phyloP scores from a whole-genome alignment of 1,140 invertebrate genomes.

The Trichogramma pretiosum region DNA sequence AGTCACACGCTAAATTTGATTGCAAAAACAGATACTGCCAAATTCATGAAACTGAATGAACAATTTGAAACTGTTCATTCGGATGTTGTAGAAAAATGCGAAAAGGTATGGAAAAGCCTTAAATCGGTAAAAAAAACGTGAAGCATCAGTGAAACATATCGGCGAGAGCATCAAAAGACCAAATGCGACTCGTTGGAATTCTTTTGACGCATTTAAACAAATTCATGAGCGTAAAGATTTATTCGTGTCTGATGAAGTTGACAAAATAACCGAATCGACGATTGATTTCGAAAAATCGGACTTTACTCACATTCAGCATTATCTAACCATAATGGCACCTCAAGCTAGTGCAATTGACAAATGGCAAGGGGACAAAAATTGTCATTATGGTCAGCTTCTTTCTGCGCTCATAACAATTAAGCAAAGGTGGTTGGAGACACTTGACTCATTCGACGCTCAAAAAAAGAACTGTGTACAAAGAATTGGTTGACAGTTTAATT shows the following conservation, averaged over 20 bases:
- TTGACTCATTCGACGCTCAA: too few species aligned
- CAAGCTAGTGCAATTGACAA: constrained; percentile 5
- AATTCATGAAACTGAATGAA: background rate
- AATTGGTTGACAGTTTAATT: too few species aligned
- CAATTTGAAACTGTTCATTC: background rate
- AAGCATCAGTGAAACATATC: too few species aligned
- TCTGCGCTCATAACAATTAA: too few species aligned
- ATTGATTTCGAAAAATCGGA: constrained; percentile 2
- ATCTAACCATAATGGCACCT: background rate
- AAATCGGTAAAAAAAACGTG: background rate
- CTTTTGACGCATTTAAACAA: constrained; percentile 7
- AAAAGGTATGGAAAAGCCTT: constrained; percentile 7
- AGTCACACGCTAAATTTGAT: constrained; percentile 11
- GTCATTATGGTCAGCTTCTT: constrained; percentile 12
- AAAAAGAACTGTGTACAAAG: too few species aligned
- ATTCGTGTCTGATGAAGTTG: constrained; percentile 2
- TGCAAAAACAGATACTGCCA: background rate
- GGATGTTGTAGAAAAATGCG: constrained; percentile 1
- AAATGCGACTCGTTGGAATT: constrained; percentile 12
- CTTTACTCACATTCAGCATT: constrained; percentile 11
- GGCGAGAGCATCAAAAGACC: background rate
- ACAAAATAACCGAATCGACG: background rate
- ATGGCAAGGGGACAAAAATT: constrained; percentile 5
- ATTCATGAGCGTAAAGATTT: constrained; percentile 3
- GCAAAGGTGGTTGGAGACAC: too few species aligned